Evolutionary conservation across 1,140 invertebrate species (phyloP), one percentile per base, ranked within the genome.

Genomic region (Planococcus citri): DNA sequence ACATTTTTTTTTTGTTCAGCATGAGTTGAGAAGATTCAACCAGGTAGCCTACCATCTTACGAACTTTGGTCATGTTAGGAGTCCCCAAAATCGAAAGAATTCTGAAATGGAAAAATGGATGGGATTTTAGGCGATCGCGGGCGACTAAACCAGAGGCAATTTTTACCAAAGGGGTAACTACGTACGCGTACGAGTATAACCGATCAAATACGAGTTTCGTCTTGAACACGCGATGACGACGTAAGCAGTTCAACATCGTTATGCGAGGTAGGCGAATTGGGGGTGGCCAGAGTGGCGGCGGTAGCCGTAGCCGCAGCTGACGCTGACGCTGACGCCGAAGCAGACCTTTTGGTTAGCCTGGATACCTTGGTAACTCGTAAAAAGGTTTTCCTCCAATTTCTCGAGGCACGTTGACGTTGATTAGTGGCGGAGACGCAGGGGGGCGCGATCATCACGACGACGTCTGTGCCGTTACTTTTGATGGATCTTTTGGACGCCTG

Each of bases 371-470:
- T n/a, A 4, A 58, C 51, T 58, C 51, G 51, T 22, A 58, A 58
- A 58, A 58, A 58, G 17, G 51, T 58, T 17, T 58, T 58, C 6
- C 51, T n/a, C 51, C 51, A 58, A 22, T 58, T 58, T 4, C 17
- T 58, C 4, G 51, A 58, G 17, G 51, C 51, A n/a, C 41, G 27
- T 27, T 70, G 71, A 20, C 22, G 67, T 1, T 69, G 68, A 61
- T 70, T 57, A 57, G n/a, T 38, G 29, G 12, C 29, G 29, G 29
- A 33, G 29, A 33, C 29, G 24, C 4, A 17, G 37, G 17, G 2
- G n/a, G 68, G 33, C 8, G 68, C 33, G 25, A 69, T 57, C 60
- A 70, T 70, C 0, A 68, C 70, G 68, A 72, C 51, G 25, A 73
- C 69, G 37, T 73, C 73, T 41, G 70, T 17, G 17, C 51, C 51